phyloP scores from a whole-genome alignment of 2,113 vertebrate species.

The Entomyzon cyanotis region DNA sequence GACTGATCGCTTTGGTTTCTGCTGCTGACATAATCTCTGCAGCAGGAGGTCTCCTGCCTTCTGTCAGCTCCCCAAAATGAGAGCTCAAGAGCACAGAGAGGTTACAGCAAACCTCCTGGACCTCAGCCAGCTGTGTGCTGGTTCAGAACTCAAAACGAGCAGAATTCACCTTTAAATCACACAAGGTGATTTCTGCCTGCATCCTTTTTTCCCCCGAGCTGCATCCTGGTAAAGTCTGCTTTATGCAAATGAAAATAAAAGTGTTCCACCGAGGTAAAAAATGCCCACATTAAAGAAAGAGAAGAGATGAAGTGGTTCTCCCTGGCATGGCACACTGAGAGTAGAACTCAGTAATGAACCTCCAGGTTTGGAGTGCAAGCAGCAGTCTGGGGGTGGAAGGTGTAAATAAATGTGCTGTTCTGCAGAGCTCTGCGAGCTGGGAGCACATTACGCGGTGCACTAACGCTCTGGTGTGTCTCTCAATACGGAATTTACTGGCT shows the following conservation, averaged over 20 bases:
- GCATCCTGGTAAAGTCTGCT: not conserved
- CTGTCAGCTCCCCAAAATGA: constrained; percentile 2
- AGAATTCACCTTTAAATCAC: not conserved
- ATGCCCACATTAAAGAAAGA: not conserved
- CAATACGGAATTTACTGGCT: not conserved
- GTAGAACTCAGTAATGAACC: not conserved
- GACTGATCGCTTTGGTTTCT: constrained; percentile 12
- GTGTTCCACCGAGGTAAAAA: not conserved
- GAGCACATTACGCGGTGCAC: not conserved
- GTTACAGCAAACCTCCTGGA: not conserved
- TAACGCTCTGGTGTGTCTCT: not conserved
- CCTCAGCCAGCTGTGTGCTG: not conserved
- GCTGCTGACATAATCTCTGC: constrained; percentile 10
- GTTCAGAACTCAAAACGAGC: not conserved
- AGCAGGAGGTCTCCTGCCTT: constrained; percentile 33
- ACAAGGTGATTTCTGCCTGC: not conserved
- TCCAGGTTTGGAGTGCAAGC: not conserved
- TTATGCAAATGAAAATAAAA: not conserved
- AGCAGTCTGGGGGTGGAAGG: not conserved
- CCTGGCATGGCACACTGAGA: not conserved
- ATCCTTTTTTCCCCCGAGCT: not conserved
- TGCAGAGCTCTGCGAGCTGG: not conserved
- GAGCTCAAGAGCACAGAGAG: constrained; percentile 20
- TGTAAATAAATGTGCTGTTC: not conserved
- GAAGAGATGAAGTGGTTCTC: not conserved